A percentile compares a stretch with the other conserved stretches of the same genome.
Conservation (phyloP, 2,797 vertebrate species). For the Girardinus metallicus region DNA sequence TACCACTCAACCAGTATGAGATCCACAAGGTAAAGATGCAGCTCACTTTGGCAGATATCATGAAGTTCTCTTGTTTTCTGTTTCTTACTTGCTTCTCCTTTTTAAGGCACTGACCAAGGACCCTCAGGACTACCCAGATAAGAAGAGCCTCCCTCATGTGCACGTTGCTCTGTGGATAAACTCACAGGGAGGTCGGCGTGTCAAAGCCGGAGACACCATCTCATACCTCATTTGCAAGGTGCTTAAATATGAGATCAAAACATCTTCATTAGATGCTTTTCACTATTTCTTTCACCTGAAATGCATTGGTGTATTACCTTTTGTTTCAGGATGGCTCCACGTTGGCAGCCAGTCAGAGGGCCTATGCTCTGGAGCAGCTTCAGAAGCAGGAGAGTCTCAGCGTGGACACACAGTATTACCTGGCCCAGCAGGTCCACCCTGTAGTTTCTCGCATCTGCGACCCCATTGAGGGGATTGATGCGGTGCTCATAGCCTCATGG, state of each 20-base stretch:
- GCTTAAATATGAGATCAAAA: conserved; percentile 39
- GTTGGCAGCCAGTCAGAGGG: conserved; percentile 89
- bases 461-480: conserved; percentile 95
- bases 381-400: conserved; percentile 90
- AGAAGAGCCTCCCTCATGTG: conserved; percentile 94
- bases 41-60: background rate
- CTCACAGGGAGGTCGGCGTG: conserved; percentile 90
- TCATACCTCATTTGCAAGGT: conserved; percentile 98
- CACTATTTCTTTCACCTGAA: background rate
- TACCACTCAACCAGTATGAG: conserved; percentile 89
- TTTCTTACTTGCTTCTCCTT: background rate
- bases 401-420: conserved; percentile 95
- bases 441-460: conserved; percentile 97
- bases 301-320: background rate
- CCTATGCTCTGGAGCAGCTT: conserved; percentile 94
- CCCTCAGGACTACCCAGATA: conserved; percentile 98
- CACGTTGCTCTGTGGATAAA: conserved; percentile 99
- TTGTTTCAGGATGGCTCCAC: conserved; percentile 90
- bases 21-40: conserved; percentile 91
- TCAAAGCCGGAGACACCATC: conserved; percentile 96
- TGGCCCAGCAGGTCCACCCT: conserved; percentile 95
- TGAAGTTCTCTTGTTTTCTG: background rate
- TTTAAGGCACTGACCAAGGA: conserved; percentile 93
- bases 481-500: conserved; percentile 93
- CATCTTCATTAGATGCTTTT: background rate